Percentiles rank a stretch among this genome's conserved stretches.
Evolutionary conservation across 2,888 invertebrate genomes (phyloP).

Genomic region (Cosmia pyralina): DNA sequence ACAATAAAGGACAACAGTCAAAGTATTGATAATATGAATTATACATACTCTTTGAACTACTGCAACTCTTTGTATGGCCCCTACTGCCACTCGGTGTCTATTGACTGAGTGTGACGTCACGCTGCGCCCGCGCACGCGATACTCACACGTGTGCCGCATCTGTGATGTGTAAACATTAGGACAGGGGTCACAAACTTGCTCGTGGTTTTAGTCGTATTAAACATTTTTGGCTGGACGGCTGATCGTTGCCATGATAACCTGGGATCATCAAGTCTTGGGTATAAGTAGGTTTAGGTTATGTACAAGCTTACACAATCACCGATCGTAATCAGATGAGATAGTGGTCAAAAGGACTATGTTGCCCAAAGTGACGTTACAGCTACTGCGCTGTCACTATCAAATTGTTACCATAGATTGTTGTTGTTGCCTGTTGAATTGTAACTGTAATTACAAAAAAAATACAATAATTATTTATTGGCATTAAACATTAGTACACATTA

Average conservation of each 20-base stretch:
- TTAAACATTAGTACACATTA: no score
- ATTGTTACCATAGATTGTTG: background rate
- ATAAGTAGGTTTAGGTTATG: no score
- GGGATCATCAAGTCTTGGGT: no score
- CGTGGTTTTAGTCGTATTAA: background rate
- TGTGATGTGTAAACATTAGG: conserved; percentile 73
- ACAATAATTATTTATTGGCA: no score
- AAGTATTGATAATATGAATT: background rate
- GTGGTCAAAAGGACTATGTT: background rate
- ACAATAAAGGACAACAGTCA: no score
- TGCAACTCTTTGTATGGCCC: conserved; percentile 25
- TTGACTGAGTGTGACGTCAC: conserved; percentile 50
- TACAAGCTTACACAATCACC: no score
- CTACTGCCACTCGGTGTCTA: conserved; percentile 33
- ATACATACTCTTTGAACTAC: conserved; percentile 22
- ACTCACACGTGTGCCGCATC: conserved; percentile 78
- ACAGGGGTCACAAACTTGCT: conserved; percentile 56
- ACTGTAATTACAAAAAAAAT: background rate
- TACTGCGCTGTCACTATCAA: background rate
- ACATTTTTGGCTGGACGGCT: background rate
- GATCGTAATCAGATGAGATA: no score
- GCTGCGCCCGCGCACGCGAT: conserved; percentile 68
- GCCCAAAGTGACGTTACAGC: background rate
- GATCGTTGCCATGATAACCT: no score
- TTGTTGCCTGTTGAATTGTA: background rate